These are phyloP conservation scores for Ptiloglossa arizonensis DNA, from an alignment of 1,140 invertebrate genomes.

Conservation along the genomic window DNA sequence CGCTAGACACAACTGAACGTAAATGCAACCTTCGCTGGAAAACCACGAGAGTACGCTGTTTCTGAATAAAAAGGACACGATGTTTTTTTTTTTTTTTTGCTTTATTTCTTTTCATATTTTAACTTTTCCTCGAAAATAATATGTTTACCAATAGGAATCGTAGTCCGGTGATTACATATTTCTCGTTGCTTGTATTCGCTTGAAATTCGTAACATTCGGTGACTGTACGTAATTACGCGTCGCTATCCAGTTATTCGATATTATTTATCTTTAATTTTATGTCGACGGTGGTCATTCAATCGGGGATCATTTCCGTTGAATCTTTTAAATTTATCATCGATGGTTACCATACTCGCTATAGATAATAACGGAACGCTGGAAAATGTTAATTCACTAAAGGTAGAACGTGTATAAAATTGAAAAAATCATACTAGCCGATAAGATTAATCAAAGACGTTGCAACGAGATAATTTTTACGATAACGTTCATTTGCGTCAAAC, in stretches of 20 bases:
- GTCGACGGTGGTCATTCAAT: no score
- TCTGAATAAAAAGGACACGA: background rate
- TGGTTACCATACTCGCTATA: background rate
- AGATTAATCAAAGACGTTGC: slow-evolving; percentile 37
- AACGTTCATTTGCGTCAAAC: slow-evolving; percentile 13
- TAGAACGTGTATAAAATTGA: background rate
- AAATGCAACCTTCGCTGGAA: background rate
- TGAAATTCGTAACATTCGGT: no score
- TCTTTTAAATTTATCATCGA: background rate
- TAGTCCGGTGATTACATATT: no score
- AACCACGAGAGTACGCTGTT: background rate
- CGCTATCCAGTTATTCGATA: no score
- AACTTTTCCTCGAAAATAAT: background rate
- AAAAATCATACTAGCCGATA: slow-evolving; percentile 31
- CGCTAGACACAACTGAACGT: background rate
- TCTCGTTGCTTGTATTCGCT: no score
- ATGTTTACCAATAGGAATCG: background rate
- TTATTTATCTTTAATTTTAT: no score
- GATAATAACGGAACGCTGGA: background rate
- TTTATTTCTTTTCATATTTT: background rate
- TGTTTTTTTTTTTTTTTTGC: background rate
- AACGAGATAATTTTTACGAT: slow-evolving; percentile 32
- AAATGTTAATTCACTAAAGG: background rate
- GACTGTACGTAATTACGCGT: no score
- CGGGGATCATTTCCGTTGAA: no score